phyloP scores from a whole-genome alignment of 2,888 invertebrate genomes.

The Podotricha telesiphe region DNA sequence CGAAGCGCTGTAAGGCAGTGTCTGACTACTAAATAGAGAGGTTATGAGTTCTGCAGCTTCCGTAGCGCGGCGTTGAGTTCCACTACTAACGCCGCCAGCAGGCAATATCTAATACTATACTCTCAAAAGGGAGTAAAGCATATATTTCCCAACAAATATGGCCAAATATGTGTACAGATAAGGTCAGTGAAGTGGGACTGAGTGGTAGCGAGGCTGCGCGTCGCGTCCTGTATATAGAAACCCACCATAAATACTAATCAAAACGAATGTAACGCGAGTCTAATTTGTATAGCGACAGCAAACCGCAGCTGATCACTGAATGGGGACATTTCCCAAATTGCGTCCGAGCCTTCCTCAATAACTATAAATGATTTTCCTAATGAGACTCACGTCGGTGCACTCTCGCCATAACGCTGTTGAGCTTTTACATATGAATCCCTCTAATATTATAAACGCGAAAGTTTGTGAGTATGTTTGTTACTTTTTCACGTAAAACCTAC shows the following conservation, averaged over 20 bases:
- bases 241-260: slow-evolving; percentile 18
- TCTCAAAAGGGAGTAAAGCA: no score
- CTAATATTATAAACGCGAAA: no score
- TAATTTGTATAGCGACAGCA: slow-evolving; percentile 25
- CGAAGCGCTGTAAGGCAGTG: no score
- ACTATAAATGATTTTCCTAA: slow-evolving; percentile 29
- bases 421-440: background rate
- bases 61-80: no score
- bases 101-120: no score
- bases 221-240: background rate
- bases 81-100: no score
- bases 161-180: no score
- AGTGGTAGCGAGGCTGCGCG: background rate
- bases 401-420: background rate
- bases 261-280: slow-evolving; percentile 23
- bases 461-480: no score
- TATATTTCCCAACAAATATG: no score
- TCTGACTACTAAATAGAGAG: no score
- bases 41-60: no score
- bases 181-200: background rate
- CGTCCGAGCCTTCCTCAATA: slow-evolving; percentile 21
- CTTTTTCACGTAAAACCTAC: no score
- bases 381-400: background rate
- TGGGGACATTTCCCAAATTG: slow-evolving; percentile 30
- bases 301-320: slow-evolving; percentile 31